Evolutionary conservation across 2,113 vertebrate species (phyloP).

Genomic region (Hemibagrus wyckioides): DNA sequence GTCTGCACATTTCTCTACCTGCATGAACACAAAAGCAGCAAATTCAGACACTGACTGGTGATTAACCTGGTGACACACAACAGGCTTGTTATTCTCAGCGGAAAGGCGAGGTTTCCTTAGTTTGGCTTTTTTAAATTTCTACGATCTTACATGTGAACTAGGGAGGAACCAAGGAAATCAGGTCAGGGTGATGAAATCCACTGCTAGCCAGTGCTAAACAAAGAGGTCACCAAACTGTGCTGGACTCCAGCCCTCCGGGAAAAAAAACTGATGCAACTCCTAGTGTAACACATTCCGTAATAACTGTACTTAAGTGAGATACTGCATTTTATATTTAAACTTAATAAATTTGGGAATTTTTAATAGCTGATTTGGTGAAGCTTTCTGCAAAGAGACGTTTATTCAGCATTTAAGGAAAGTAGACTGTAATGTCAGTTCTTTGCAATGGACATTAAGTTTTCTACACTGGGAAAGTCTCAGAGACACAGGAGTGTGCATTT

Average conservation of each 20-base stretch:
- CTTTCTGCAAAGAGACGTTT: neutral
- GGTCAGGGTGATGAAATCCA: neutral
- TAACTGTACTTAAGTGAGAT: neutral
- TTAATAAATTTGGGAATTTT: neutral
- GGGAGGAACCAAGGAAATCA: neutral
- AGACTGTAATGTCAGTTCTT: neutral
- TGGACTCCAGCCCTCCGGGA: neutral
- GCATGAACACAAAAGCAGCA: neutral
- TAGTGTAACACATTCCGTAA: neutral
- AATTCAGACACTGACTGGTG: neutral
- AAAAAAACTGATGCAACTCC: neutral
- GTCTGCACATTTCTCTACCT: constrained; percentile 87
- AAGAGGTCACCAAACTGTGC: neutral
- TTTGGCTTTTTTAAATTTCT: neutral
- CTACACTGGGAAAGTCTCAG: neutral
- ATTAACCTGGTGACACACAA: neutral
- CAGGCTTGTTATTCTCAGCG: neutral
- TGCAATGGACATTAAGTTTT: neutral
- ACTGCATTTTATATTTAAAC: neutral
- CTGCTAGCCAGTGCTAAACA: neutral
- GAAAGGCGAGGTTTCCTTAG: neutral
- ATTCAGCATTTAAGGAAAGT: neutral
- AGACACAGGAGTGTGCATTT: neutral
- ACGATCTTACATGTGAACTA: neutral
- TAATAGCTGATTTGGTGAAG: neutral